A percentile compares a stretch with the other conserved stretches of the same genome.
Conservation (phyloP, 1,140 invertebrate species). For the Glomeris maerens region DNA sequence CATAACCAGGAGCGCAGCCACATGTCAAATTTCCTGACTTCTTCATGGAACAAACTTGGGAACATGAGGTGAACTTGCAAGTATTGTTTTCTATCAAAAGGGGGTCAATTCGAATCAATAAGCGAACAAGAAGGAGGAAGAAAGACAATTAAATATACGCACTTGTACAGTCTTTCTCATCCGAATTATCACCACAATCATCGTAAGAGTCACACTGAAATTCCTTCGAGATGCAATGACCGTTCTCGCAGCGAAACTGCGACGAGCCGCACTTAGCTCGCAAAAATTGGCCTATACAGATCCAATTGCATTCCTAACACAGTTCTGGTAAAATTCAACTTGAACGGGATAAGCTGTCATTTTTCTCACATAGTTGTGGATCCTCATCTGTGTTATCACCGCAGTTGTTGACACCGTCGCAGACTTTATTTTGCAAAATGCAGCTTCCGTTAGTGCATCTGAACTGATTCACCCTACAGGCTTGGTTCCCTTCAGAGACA, state of each 20-base stretch:
- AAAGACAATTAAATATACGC: too few relatives aligned
- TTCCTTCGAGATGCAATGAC: constrained; percentile 48
- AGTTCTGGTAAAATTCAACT: too few relatives aligned
- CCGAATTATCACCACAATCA: constrained; percentile 48
- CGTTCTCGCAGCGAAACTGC: constrained; percentile 48
- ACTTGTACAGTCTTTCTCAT: constrained; percentile 32
- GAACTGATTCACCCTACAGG: constrained; percentile 34
- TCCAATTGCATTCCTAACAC: constrained; percentile 15
- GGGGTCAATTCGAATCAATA: too few relatives aligned
- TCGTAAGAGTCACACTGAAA: constrained; percentile 51
- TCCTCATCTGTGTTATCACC: constrained; percentile 42
- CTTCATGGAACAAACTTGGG: constrained; percentile 55
- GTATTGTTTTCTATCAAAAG: constrained; percentile 21
- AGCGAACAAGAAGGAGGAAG: too few relatives aligned
- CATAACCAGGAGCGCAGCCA: constrained; percentile 48
- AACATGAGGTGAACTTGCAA: constrained; percentile 53
- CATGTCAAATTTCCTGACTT: constrained; percentile 44
- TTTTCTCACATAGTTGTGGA: too few relatives aligned
- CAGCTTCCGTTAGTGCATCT: constrained; percentile 54
- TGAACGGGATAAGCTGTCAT: too few relatives aligned
- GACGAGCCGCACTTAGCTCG: constrained; percentile 45
- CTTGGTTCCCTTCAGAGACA: constrained; percentile 11
- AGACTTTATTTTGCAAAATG: constrained; percentile 44
- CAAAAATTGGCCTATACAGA: too few relatives aligned
- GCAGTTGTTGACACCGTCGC: constrained; percentile 56